Conservation (phyloP, 2,888 invertebrate genomes). For the Nymphalis c-album region DNA sequence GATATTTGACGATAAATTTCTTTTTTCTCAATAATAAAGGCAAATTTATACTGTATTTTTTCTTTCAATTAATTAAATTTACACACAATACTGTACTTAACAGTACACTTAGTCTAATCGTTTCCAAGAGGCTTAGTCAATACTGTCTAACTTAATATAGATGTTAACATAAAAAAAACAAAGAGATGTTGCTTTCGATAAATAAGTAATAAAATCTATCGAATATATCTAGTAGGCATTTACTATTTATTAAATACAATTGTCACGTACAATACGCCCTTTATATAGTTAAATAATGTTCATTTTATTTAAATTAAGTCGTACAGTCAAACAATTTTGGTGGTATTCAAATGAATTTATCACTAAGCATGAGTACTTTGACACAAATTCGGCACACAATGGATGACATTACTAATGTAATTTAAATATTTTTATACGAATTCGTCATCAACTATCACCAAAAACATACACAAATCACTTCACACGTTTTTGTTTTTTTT, state of each 20-base stretch:
- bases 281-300: constrained; percentile 29
- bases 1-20: constrained; percentile 50
- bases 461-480: background rate
- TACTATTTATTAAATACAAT: constrained; percentile 16
- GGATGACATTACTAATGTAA: constrained; percentile 35
- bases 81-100: too few relatives aligned
- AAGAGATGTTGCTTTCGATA: background rate
- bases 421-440: constrained; percentile 33
- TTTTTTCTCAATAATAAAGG: background rate
- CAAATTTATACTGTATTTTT: too few relatives aligned
- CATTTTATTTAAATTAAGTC: constrained; percentile 32
- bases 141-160: background rate
- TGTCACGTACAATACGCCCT: constrained; percentile 29
- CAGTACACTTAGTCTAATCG: too few relatives aligned
- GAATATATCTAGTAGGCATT: constrained; percentile 12
- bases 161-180: background rate
- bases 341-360: constrained; percentile 34
- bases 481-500: background rate
- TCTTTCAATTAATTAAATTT: too few relatives aligned
- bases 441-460: constrained; percentile 24
- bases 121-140: background rate
- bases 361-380: constrained; percentile 30
- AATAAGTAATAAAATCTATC: constrained; percentile 3
- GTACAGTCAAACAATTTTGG: constrained; percentile 29
- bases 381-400: constrained; percentile 39